These are phyloP conservation scores for Craseonycteris thonglongyai DNA, from an alignment of 2,113 vertebrate genomes.

Conservation along the genomic window DNA sequence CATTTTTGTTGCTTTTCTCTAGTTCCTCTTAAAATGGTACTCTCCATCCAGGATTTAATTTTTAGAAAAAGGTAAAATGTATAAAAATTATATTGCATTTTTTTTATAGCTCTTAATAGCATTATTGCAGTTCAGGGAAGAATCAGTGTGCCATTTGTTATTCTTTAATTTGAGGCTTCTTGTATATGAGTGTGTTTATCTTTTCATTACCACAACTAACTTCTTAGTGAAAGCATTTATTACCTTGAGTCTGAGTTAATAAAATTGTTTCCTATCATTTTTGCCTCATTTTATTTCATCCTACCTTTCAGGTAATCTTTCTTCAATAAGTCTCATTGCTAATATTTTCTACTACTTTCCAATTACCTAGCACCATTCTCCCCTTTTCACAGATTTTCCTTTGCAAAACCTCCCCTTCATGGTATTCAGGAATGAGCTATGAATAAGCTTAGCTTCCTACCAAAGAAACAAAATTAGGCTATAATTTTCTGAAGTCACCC, in stretches of 20 bases:
- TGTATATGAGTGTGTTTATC: neutral
- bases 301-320: neutral
- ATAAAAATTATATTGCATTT: neutral
- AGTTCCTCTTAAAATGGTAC: neutral
- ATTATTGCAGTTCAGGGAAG: neutral
- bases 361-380: neutral
- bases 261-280: neutral
- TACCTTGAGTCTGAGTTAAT: neutral
- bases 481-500: neutral
- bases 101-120: neutral
- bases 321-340: neutral
- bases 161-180: neutral
- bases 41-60: neutral
- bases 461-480: neutral
- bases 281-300: neutral
- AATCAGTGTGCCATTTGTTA: neutral
- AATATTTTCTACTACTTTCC: neutral
- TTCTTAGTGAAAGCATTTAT: neutral
- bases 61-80: neutral
- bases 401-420: neutral
- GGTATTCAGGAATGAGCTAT: neutral
- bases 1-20: neutral
- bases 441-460: neutral
- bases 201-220: neutral
- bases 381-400: neutral